These are phyloP conservation scores for Aradophagus sp. DNA, from an alignment of 1,140 invertebrate species.

Conservation along the genomic window DNA sequence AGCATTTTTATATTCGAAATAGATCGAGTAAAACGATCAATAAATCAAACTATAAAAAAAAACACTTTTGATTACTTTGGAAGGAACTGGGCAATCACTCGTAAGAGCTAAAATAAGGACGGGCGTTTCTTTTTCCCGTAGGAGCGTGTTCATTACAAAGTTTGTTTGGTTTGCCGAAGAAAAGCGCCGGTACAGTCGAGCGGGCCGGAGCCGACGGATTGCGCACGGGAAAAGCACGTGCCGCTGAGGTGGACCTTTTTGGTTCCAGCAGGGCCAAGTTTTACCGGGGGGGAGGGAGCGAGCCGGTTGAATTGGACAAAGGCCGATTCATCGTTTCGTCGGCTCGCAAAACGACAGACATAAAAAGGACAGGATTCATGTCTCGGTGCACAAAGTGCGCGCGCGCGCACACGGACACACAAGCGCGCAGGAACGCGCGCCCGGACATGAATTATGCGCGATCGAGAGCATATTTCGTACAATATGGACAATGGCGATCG, in stretches of 20 bases:
- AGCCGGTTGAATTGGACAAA: conserved; percentile 48
- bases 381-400: conserved; percentile 68
- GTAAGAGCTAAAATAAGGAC: too few species aligned
- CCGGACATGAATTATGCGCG: conserved; percentile 48
- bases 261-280: conserved; percentile 38
- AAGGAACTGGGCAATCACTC: too few species aligned
- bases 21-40: too few species aligned
- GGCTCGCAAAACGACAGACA: conserved; percentile 64
- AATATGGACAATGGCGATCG: conserved; percentile 59
- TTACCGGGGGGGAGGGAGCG: conserved; percentile 33
- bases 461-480: conserved; percentile 60
- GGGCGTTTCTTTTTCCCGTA: too few species aligned
- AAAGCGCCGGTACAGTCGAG: too few species aligned
- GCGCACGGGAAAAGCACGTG: conserved; percentile 50
- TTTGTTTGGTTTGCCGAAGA: too few species aligned
- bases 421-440: conserved; percentile 35
- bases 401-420: conserved; percentile 40
- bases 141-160: too few species aligned
- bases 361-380: conserved; percentile 75
- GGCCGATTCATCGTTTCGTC: conserved; percentile 59
- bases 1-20: too few species aligned
- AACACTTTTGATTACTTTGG: too few species aligned
- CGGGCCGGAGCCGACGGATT: conserved; percentile 16
- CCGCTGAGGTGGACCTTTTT: conserved; percentile 38
- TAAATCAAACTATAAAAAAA: too few species aligned